Conservation (phyloP, 2,888 invertebrate genomes). For the Ormyrus labotus region DNA sequence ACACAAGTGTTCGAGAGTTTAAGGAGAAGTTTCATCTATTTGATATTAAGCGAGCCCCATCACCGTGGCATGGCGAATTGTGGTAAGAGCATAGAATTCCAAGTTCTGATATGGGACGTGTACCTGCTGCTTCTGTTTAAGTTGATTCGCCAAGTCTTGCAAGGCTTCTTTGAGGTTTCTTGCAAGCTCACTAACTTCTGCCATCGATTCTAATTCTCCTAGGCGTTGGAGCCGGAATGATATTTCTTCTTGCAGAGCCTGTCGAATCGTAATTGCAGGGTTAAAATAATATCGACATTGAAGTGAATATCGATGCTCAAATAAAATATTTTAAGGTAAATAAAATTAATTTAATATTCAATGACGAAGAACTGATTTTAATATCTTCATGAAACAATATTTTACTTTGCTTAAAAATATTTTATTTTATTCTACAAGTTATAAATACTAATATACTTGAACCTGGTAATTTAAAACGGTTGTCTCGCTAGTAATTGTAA, state of each 20-base stretch:
- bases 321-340: no score
- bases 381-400: not conserved
- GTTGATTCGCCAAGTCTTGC: constrained; percentile 65
- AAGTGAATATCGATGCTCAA: no score
- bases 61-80: constrained; percentile 67
- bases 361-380: no score
- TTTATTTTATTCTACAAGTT: not conserved
- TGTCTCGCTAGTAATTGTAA: constrained; percentile 62
- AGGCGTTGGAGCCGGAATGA: constrained; percentile 66
- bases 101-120: constrained; percentile 69
- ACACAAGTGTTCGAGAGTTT: constrained; percentile 51
- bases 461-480: constrained; percentile 59
- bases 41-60: constrained; percentile 66
- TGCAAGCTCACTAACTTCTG: constrained; percentile 69
- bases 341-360: no score
- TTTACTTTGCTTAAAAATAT: not conserved
- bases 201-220: constrained; percentile 68
- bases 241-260: constrained; percentile 71
- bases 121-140: constrained; percentile 74
- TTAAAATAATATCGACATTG: not conserved
- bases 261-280: constrained; percentile 38
- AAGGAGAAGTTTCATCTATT: constrained; percentile 24
- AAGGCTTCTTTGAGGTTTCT: constrained; percentile 68
- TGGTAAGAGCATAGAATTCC: constrained; percentile 68
- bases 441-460: not conserved